These are phyloP conservation scores for Girardinichthys multiradiatus DNA, from an alignment of 2,113 vertebrate genomes.

Conservation along the genomic window DNA sequence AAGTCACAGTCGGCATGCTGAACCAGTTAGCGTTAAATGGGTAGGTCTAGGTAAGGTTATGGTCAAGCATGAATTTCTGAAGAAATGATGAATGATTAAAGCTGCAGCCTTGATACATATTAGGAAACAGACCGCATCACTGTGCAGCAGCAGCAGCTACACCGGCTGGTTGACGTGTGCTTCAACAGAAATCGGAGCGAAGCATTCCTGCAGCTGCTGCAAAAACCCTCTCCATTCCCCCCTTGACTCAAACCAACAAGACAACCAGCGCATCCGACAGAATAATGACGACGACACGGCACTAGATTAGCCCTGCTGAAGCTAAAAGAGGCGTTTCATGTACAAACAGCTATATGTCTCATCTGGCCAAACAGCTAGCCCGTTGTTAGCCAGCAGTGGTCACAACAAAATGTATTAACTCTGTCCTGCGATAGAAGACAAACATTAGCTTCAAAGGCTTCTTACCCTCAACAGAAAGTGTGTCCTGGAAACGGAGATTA, in stretches of 20 bases:
- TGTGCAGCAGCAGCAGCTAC: slow-evolving; percentile 5
- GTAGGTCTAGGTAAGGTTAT: background rate
- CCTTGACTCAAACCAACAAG: background rate
- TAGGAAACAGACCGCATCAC: background rate
- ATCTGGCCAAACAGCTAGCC: slow-evolving; percentile 69
- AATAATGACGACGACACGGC: background rate
- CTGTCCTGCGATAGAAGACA: slow-evolving; percentile 25
- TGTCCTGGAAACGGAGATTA: slow-evolving; percentile 13
- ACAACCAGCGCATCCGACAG: background rate
- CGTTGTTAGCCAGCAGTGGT: slow-evolving; percentile 62
- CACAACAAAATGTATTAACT: slow-evolving; percentile 65
- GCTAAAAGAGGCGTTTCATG: background rate
- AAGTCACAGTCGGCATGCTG: background rate
- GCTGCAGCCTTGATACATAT: background rate
- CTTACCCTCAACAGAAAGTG: slow-evolving; percentile 64
- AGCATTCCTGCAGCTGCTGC: slow-evolving; percentile 27
- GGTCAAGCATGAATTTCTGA: background rate
- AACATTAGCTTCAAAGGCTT: slow-evolving; percentile 62
- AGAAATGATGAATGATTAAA: rapidly evolving
- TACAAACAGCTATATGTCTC: slow-evolving; percentile 54
- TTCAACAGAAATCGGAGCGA: slow-evolving; percentile 44
- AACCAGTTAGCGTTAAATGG: background rate
- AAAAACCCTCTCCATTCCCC: slow-evolving; percentile 11
- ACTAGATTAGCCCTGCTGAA: background rate
- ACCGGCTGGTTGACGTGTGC: slow-evolving; percentile 58